A percentile compares a stretch with the other conserved stretches of the same genome.
These are phyloP conservation scores for Apus apus DNA, from an alignment of 2,113 vertebrate species.

Conservation along the genomic window DNA sequence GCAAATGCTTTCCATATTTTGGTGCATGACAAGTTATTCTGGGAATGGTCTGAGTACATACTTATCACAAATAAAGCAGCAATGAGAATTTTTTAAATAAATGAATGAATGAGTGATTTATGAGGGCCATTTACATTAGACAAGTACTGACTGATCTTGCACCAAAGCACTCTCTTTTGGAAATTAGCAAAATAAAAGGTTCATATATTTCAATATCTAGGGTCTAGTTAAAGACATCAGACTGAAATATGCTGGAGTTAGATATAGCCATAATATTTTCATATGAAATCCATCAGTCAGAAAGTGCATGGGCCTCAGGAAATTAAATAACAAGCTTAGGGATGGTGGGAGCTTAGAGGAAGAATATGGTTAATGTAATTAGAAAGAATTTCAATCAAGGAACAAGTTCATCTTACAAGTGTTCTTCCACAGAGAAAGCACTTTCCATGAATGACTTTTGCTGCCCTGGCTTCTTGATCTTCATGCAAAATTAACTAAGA, in stretches of 20 bases:
- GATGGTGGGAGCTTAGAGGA: constrained; percentile 14
- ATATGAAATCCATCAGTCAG: constrained; percentile 23
- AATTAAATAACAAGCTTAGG: constrained; percentile 59
- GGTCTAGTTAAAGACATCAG: constrained; percentile 28
- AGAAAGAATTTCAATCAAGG: constrained; percentile 65
- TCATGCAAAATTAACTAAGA: constrained; percentile 83
- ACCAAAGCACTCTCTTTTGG: constrained; percentile 34
- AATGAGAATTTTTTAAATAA: constrained; percentile 27
- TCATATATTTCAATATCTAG: constrained; percentile 25
- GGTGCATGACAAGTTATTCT: not conserved
- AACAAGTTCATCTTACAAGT: constrained; percentile 56
- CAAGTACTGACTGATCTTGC: not conserved
- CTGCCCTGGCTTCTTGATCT: constrained; percentile 76
- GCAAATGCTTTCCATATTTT: not conserved
- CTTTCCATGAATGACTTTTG: constrained; percentile 74
- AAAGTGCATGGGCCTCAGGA: constrained; percentile 35
- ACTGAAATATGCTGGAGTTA: constrained; percentile 56
- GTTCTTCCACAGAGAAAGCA: constrained; percentile 57
- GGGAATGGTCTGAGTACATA: not conserved
- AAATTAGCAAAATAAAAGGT: constrained; percentile 53
- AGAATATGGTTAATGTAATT: constrained; percentile 64
- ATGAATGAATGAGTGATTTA: not conserved
- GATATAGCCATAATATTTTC: constrained; percentile 43
- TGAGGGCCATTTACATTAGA: not conserved
- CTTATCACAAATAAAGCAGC: constrained; percentile 47